Evolutionary conservation across 2,888 invertebrate species (phyloP), one percentile per base, ranked within the genome.

Genomic region (Oithona nana): DNA sequence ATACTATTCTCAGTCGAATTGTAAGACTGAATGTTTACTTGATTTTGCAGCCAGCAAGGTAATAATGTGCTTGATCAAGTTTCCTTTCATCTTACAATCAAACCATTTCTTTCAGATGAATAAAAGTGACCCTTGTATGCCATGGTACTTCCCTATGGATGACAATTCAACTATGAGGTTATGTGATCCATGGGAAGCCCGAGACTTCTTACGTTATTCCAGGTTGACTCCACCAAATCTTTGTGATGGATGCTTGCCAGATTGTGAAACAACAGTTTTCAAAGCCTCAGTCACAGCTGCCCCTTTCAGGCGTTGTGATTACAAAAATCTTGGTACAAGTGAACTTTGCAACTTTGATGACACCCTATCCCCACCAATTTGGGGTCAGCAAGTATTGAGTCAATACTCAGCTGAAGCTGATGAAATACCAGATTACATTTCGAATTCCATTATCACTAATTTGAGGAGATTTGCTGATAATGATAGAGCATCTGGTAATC

Each of bases 111-210:
- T 39, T 39, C 39, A 39, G 39, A 39, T 39, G 39, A 39, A 39
- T 39, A 16, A 11, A 11, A 39, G 39, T 39, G 50, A 22, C 13
- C 49, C 48, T 13, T 59, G 59, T 3, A 24, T 49, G 1, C 59
- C 59, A 24, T 59, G 59, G 59, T 49, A 59, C 28, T 59, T 48
- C 20, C 59, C 59, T 26, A 39, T 39, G 8, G 50, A 48, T 3
- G n/a, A 1, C 1, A 26, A 6, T 6, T 1, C 39, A 6, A 28
- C 24, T 28, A 1, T 24, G 6, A 24, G 24, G 13, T 28, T 59
- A 22, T 59, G 59, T 59, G 20, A 49, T 26, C 59, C 59, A 22
- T 59, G 59, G 59, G 24, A 49, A 28, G 50, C 48, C 1, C 24
- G 28, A n/a, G 22, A 39, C 48, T 59, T 59, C 29, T 13, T 49